Base-by-base conservation (phyloP, 2,113 vertebrate genomes). In the Archocentrus centrarchus region DNA sequence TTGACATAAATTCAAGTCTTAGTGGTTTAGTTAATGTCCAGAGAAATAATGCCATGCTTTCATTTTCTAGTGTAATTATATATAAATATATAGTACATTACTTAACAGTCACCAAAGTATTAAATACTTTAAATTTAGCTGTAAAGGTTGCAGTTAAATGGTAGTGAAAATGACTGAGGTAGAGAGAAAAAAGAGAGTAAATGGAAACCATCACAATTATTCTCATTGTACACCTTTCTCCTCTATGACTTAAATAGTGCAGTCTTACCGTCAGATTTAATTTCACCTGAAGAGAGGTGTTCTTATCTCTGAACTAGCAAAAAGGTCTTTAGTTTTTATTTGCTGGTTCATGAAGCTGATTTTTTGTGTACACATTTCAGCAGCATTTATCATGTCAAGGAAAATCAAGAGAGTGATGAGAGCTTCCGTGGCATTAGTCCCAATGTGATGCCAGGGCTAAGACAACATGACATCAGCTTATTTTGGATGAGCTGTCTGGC, bases 401-500 rank as follows among this genome's bases (percentile, higher is more conserved):
- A 24, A 11, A 82, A 59, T 35, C 3, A 59, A 44, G 7, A 18
- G 18, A 39, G 32, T 44, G 47, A 85, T 47, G 22, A 53, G 57
- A 82, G 53, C 77, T 80, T 80, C 60, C 59, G 11, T 2, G 57
- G 32, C 61, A 77, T 88, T 86, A 41, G 77, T 87, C 76, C 85
- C 17, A 20, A 44, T 73, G 30, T 53, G 39, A 84, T n/a, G 78
- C 59, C 81, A 85, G 61, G 5, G 20, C 79, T 14, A 62, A 73
- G 79, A 70, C 81, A 85, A 55, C 53, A 81, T 62, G 30, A 66
- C 63, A 77, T 70, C 60, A 77, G 24, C 63, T 59, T 80, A 76
- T 47, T 39, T 27, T 61, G 88, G 83, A 91, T 75, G 79, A 81
- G 81, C 73, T 82, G 82, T 85, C 62, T 44, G 44, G 79, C 81